phyloP scores from a whole-genome alignment of 2,113 vertebrate genomes.

The Stercorarius parasiticus region DNA sequence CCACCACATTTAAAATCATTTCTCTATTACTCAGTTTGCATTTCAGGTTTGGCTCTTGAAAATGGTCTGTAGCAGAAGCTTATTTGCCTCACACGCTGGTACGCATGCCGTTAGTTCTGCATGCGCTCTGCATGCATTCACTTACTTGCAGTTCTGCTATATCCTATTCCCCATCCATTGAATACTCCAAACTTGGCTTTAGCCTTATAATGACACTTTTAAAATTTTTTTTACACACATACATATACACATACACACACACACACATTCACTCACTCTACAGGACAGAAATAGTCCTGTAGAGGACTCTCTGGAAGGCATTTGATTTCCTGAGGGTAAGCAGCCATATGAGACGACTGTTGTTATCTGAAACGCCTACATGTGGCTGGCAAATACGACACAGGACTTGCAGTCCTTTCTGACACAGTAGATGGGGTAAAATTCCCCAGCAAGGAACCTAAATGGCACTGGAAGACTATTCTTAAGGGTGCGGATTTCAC shows the following conservation, averaged over 20 bases:
- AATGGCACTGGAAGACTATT: neutral
- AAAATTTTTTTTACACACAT: neutral
- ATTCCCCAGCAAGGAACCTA: neutral
- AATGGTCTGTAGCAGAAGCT: neutral
- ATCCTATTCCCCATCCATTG: neutral
- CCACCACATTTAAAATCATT: neutral
- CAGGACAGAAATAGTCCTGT: neutral
- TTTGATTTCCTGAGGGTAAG: neutral
- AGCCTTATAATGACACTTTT: neutral
- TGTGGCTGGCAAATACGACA: neutral
- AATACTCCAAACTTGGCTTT: neutral
- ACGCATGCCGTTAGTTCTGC: neutral
- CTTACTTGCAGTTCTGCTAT: neutral
- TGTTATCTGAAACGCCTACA: neutral
- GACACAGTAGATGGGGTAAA: neutral
- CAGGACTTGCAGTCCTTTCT: neutral
- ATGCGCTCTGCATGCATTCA: neutral
- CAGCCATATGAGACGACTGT: neutral
- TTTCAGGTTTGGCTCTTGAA: neutral
- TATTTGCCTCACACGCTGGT: neutral
- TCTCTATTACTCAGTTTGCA: neutral
- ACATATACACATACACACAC: neutral
- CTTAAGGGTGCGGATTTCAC: neutral
- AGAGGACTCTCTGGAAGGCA: neutral
- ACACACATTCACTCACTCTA: neutral